These are phyloP conservation scores for Watsonalla cultraria DNA, from an alignment of 2,888 invertebrate genomes.

Conservation along the genomic window DNA sequence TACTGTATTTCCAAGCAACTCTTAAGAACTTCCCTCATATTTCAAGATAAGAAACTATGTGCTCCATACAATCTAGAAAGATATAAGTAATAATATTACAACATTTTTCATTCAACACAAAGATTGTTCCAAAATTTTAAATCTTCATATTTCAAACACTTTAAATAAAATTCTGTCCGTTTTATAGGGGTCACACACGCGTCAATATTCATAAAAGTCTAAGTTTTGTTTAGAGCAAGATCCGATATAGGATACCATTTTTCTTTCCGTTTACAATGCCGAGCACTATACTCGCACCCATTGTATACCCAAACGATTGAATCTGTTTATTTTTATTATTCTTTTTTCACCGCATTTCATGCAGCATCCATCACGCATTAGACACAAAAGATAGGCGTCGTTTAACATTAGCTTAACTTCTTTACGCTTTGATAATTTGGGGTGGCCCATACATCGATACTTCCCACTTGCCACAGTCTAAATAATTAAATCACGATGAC, in stretches of 20 bases:
- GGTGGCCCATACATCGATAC: conserved; percentile 36
- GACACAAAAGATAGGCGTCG: conserved; percentile 75
- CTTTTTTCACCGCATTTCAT: conserved; percentile 54
- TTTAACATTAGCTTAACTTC: conserved; percentile 77
- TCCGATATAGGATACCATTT: conserved; percentile 52
- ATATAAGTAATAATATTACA: too few relatives aligned
- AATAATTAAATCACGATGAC: conserved; percentile 44
- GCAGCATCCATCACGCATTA: conserved; percentile 70
- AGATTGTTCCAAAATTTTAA: conserved; percentile 5
- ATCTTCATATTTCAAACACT: conserved; percentile 11
- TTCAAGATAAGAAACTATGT: too few relatives aligned
- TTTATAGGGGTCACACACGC: conserved; percentile 38
- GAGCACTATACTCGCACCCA: conserved; percentile 32
- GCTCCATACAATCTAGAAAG: too few relatives aligned
- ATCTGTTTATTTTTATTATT: conserved; percentile 49
- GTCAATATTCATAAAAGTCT: conserved; percentile 62
- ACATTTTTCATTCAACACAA: too few relatives aligned
- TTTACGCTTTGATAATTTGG: conserved; percentile 73
- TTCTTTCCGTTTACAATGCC: conserved; percentile 57
- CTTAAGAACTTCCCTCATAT: too few relatives aligned
- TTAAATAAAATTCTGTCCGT: conserved; percentile 11
- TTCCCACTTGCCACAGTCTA: conserved; percentile 34
- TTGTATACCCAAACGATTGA: conserved; percentile 53
- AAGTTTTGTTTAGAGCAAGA: conserved; percentile 42
- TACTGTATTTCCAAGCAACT: too few relatives aligned